Evolutionary conservation across 2,888 invertebrate genomes (phyloP).

Genomic region (Trichogramma dendrolimi): DNA sequence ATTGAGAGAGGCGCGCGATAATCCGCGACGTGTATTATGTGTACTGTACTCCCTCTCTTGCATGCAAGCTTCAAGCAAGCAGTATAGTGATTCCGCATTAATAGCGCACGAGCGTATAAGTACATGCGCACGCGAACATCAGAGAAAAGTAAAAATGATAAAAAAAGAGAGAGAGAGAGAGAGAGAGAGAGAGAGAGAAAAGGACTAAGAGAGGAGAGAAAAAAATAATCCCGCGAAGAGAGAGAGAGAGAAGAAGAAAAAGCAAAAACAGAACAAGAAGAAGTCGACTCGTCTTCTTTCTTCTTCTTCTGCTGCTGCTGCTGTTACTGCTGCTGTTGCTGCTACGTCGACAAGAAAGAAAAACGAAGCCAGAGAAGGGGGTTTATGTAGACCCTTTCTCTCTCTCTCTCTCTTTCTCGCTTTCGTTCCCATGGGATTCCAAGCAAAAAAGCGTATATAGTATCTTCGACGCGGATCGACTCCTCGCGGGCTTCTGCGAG

Average conservation of each 20-base stretch:
- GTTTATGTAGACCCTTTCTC: constrained; percentile 38
- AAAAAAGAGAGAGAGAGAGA: background rate
- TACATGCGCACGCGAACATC: too few relatives aligned
- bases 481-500: background rate
- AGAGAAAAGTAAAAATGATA: background rate
- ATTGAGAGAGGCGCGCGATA: too few relatives aligned
- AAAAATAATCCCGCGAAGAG: constrained; percentile 1
- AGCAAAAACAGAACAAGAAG: constrained; percentile 7
- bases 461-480: constrained; percentile 51
- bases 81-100: too few relatives aligned
- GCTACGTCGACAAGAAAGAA: constrained; percentile 20
- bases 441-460: constrained; percentile 20
- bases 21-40: too few relatives aligned
- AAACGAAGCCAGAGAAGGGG: constrained; percentile 35
- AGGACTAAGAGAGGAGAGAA: constrained; percentile 4
- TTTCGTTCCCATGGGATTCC: background rate
- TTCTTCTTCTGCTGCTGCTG: constrained; percentile 17
- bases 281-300: constrained; percentile 6
- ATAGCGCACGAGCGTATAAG: too few relatives aligned
- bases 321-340: too few relatives aligned
- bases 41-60: too few relatives aligned
- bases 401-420: constrained; percentile 4
- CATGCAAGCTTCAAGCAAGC: too few relatives aligned
- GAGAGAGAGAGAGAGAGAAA: background rate
- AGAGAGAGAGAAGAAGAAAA: background rate